These are phyloP conservation scores for Drosophila ohnishii DNA, from an alignment of 1,140 invertebrate genomes.

Conservation along the genomic window DNA sequence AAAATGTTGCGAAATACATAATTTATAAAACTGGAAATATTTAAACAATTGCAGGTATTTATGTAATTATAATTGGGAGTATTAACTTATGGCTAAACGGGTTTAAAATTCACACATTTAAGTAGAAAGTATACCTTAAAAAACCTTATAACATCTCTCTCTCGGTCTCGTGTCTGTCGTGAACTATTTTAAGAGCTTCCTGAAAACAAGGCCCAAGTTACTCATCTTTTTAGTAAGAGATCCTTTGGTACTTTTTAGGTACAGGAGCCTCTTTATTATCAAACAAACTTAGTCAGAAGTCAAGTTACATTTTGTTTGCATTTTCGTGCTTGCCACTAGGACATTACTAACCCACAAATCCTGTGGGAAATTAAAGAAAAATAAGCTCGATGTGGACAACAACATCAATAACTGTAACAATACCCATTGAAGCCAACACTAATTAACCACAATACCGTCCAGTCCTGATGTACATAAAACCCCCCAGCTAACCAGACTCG, in stretches of 20 bases:
- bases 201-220: neutral
- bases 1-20: neutral
- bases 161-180: neutral
- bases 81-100: neutral
- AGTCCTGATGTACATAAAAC: slow-evolving; percentile 5
- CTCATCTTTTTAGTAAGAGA: neutral
- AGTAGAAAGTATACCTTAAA: too few relatives aligned
- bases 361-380: slow-evolving; percentile 23
- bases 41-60: neutral
- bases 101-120: neutral
- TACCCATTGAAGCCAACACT: slow-evolving; percentile 19
- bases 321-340: too few relatives aligned
- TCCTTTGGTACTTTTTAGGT: neutral
- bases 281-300: neutral
- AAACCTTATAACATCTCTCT: too few relatives aligned
- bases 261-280: neutral
- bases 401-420: slow-evolving; percentile 22
- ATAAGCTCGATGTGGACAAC: neutral
- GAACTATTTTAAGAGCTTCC: neutral
- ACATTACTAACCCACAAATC: neutral
- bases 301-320: neutral
- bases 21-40: too few relatives aligned
- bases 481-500: slow-evolving; percentile 16
- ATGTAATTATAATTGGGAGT: neutral
- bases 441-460: slow-evolving; percentile 47